Evolutionary conservation across 2,888 invertebrate species (phyloP).

Genomic region (Subacronicta megacephala): DNA sequence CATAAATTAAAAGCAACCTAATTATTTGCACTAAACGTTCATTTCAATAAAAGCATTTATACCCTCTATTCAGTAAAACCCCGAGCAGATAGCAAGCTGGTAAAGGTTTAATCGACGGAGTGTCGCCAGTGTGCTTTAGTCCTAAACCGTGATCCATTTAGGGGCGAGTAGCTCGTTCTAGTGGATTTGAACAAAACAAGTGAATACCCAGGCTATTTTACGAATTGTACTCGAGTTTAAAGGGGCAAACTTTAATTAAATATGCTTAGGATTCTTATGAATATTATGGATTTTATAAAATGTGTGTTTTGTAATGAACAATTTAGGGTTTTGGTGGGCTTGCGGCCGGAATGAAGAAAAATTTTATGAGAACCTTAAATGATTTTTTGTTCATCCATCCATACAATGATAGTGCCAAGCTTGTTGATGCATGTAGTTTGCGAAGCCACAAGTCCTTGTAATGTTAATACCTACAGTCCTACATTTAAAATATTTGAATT

Average conservation of each 20-base stretch:
- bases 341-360: too few species aligned
- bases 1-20: not conserved
- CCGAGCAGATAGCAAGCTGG: constrained; percentile 30
- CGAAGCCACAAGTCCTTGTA: not conserved
- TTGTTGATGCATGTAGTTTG: too few species aligned
- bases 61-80: constrained; percentile 24
- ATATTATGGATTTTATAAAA: constrained; percentile 8
- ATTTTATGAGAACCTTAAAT: too few species aligned
- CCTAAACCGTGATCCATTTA: constrained; percentile 52
- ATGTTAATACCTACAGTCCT: not conserved
- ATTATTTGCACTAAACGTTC: not conserved
- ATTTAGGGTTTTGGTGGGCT: too few species aligned
- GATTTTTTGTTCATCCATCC: too few species aligned
- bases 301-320: too few species aligned
- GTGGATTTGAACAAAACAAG: constrained; percentile 43
- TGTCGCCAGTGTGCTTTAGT: constrained; percentile 30
- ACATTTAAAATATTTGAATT: not conserved
- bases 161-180: constrained; percentile 26
- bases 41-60: constrained; percentile 11
- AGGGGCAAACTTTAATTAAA: constrained; percentile 20
- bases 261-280: constrained; percentile 14
- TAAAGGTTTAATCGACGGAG: constrained; percentile 30
- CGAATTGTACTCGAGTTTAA: constrained; percentile 1
- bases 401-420: too few species aligned
- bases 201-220: constrained; percentile 13